A percentile compares a stretch with the other conserved stretches of the same genome.
These are phyloP conservation scores for Pachypanchax playfairii DNA, from an alignment of 2,113 vertebrate species.

Conservation along the genomic window DNA sequence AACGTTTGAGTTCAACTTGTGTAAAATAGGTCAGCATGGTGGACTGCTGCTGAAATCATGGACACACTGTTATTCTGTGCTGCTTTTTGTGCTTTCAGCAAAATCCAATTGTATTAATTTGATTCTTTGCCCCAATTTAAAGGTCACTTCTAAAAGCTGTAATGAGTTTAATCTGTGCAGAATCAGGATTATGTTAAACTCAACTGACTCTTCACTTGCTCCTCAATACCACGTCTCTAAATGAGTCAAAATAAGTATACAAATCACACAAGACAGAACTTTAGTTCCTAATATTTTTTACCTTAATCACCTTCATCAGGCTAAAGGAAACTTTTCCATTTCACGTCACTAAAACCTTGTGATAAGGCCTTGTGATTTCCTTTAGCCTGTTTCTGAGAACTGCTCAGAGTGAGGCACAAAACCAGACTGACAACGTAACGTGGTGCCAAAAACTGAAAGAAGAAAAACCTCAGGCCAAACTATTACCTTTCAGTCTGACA, in stretches of 20 bases:
- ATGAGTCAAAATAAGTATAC: neutral
- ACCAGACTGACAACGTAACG: conserved; percentile 6
- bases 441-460: conserved; percentile 8
- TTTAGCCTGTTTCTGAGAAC: conserved; percentile 12
- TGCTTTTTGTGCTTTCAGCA: neutral
- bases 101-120: conserved; percentile 17
- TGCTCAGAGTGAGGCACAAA: conserved; percentile 15
- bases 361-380: no score
- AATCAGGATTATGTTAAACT: conserved; percentile 68
- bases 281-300: neutral
- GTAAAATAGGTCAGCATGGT: conserved; percentile 56
- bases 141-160: conserved; percentile 22
- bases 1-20: conserved; percentile 26
- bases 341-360: no score
- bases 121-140: conserved; percentile 15
- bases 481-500: conserved; percentile 34
- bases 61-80: conserved; percentile 17
- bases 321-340: no score
- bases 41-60: conserved; percentile 18
- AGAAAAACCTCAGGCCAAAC: conserved; percentile 37
- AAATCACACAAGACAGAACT: neutral
- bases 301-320: neutral
- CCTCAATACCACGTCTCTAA: neutral
- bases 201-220: conserved; percentile 27
- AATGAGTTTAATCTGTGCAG: conserved; percentile 40